phyloP scores from a whole-genome alignment of 2,888 invertebrate genomes.

The Drosophila crucigera region DNA sequence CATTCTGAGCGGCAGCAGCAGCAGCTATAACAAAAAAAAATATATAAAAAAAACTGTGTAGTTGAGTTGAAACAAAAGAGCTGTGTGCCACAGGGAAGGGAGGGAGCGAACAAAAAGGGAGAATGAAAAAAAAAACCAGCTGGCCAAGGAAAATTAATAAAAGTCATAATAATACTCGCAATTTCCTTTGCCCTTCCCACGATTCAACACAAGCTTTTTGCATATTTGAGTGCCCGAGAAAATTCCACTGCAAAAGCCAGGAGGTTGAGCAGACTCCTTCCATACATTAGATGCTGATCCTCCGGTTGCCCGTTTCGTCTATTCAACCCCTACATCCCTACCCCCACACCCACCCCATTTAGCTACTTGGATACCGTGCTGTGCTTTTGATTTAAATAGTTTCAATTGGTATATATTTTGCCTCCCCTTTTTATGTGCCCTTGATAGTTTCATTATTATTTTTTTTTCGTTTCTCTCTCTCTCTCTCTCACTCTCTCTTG shows the following conservation, averaged over 20 bases:
- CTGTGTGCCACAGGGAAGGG: slow-evolving; percentile 26
- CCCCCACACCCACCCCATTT: neutral
- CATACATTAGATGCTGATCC: slow-evolving; percentile 39
- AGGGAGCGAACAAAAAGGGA: neutral
- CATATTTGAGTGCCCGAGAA: slow-evolving; percentile 47
- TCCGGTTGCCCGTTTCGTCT: slow-evolving; percentile 2
- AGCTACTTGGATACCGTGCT: slow-evolving; percentile 1
- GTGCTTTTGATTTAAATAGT: slow-evolving; percentile 70
- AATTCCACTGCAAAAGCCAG: slow-evolving; percentile 37
- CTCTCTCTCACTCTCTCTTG: neutral
- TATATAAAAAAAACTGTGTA: slow-evolving; percentile 24
- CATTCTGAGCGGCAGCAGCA: slow-evolving; percentile 12
- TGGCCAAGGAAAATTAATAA: slow-evolving; percentile 72
- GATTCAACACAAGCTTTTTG: slow-evolving; percentile 54
- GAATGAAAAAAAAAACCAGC: slow-evolving; percentile 13
- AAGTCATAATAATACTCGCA: slow-evolving; percentile 81
- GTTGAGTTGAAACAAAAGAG: slow-evolving; percentile 51
- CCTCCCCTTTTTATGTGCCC: slow-evolving; percentile 42
- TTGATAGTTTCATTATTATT: slow-evolving; percentile 50
- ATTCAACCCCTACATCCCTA: neutral
- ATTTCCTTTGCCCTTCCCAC: slow-evolving; percentile 69
- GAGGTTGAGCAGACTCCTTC: slow-evolving; percentile 6
- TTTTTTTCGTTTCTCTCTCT: slow-evolving; percentile 3
- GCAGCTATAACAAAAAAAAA: neutral
- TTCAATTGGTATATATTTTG: slow-evolving; percentile 59